Evolutionary conservation across 2,888 invertebrate genomes (phyloP).

Genomic region (Oxytorus armatus): DNA sequence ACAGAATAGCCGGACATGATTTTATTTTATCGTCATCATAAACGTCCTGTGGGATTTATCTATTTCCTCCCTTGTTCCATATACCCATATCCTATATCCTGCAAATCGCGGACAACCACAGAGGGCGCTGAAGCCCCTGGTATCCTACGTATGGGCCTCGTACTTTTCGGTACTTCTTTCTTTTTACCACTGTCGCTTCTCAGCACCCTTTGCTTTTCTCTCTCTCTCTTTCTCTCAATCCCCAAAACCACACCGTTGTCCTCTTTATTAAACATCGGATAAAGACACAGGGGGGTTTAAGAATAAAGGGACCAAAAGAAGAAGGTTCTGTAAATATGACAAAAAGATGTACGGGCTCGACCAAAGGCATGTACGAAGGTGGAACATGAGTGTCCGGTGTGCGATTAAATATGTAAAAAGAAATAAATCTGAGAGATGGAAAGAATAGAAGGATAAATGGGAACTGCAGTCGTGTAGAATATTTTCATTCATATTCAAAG

Average conservation of each 20-base stretch:
- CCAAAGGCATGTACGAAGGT: constrained; percentile 16
- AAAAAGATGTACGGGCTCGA: background rate
- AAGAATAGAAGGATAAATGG: constrained; percentile 14
- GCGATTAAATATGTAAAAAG: constrained; percentile 37
- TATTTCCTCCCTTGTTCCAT: constrained; percentile 38
- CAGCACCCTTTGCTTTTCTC: background rate
- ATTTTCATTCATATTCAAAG: background rate
- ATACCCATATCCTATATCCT: constrained; percentile 36
- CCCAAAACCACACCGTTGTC: too few species aligned
- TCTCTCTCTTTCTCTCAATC: constrained; percentile 25
- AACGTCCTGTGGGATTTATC: constrained; percentile 66
- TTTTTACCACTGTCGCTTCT: constrained; percentile 13
- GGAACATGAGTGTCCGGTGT: constrained; percentile 19
- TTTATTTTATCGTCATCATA: constrained; percentile 70
- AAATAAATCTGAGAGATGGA: constrained; percentile 25
- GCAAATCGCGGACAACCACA: constrained; percentile 25
- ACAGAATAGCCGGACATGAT: constrained; percentile 65
- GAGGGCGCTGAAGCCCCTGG: constrained; percentile 17
- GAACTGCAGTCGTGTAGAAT: background rate
- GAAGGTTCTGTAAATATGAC: background rate
- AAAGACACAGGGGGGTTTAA: background rate
- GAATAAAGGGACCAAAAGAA: constrained; percentile 14
- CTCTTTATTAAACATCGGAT: constrained; percentile 22
- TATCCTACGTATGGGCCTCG: constrained; percentile 26
- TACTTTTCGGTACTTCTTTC: constrained; percentile 43